Evolutionary conservation across 1,140 invertebrate species (phyloP), one percentile per base, ranked within the genome.

Genomic region (Drosophila arawakana): DNA sequence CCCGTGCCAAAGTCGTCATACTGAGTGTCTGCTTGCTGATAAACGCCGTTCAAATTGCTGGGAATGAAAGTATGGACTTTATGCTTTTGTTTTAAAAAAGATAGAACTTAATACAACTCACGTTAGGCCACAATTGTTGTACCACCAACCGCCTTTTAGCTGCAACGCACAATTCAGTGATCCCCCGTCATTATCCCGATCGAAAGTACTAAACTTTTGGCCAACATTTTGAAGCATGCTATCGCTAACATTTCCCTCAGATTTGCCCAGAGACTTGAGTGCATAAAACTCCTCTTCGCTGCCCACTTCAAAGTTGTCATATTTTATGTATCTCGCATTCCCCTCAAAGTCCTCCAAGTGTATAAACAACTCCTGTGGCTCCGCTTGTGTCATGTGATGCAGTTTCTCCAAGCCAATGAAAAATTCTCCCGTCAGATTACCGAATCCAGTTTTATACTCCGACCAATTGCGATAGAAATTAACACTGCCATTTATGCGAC

Each of bases 41-140:
- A 73, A 4, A 11, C 0, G 18, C 71, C 71, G 61, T 73, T 73
- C 34, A 73, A 59, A 10, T 73, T 68, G n/a, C 71, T 73, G 37
- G 2, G 43, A 66, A 43, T n/a, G n/a, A 2, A 25, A 44, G 1
- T 11, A 25, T 39, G 7, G 43, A 2, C 1, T 35, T n/a, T n/a
- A n/a, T 0, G 7, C 15, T n/a, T 34, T 2, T 7, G 34, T 5
- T 37, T 54, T 5, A 1, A 3, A 3, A 13, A 8, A 15, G 6
- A 34, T 30, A 8, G 35, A 34, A 0, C n/a, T 54, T 2, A 15
- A 6, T 9, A 35, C 6, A 39, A 39, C 63, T 7, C 8, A 73
- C 71, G 39, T 68, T 1, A 41, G 0, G 7, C 35, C 50, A 25
- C 65, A 67, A 1, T 15, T 9, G 7, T n/a, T 11, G n/a, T 60